A percentile compares a stretch with the other conserved stretches of the same genome.
phyloP scores from a whole-genome alignment of 1,140 invertebrate species.

The Trialeurodes vaporariorum region DNA sequence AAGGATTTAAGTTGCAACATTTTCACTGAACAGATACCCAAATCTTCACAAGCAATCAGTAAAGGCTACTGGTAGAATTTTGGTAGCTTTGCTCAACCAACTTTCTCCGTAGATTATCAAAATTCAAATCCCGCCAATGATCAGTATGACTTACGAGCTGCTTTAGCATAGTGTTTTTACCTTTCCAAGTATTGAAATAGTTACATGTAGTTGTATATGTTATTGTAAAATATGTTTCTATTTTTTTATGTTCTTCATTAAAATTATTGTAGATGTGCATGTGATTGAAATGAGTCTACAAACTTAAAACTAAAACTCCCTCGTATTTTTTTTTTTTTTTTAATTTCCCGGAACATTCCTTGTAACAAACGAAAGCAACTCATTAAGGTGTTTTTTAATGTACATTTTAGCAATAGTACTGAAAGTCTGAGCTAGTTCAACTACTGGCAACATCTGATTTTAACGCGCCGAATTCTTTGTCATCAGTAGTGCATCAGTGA shows the following conservation, averaged over 20 bases:
- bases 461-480: too few relatives aligned
- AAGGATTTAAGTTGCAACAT: not conserved
- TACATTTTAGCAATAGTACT: too few relatives aligned
- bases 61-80: not conserved
- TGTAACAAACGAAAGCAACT: too few relatives aligned
- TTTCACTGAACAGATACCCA: not conserved
- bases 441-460: too few relatives aligned
- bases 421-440: too few relatives aligned
- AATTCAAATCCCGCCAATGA: not conserved
- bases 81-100: not conserved
- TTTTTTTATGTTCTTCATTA: not conserved
- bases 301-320: too few relatives aligned
- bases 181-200: not conserved
- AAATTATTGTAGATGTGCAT: not conserved
- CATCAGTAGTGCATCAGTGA: too few relatives aligned
- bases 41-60: not conserved
- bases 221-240: not conserved
- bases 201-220: not conserved
- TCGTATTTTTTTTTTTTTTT: too few relatives aligned
- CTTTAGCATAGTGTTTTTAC: not conserved
- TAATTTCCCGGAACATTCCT: too few relatives aligned
- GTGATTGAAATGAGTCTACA: not conserved
- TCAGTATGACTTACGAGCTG: not conserved
- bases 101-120: not conserved
- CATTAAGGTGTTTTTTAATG: too few relatives aligned